phyloP scores from a whole-genome alignment of 1,140 invertebrate species.

The Proctacanthus coquilletti region DNA sequence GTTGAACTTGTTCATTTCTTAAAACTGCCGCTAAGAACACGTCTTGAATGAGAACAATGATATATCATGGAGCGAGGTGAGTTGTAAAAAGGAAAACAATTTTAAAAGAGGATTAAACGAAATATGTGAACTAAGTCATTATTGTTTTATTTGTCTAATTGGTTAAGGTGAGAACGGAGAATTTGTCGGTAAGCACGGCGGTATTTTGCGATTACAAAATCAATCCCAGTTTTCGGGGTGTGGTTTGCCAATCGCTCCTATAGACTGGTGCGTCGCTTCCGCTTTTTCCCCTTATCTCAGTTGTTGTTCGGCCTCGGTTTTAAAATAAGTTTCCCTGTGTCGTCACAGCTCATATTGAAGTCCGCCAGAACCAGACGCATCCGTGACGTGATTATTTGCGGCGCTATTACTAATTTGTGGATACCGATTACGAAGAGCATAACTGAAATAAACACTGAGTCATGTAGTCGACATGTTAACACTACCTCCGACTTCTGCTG shows the following conservation, averaged over 20 bases:
- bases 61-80: too few species aligned
- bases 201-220: background rate
- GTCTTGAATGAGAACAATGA: too few species aligned
- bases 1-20: too few species aligned
- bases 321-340: conserved; percentile 80
- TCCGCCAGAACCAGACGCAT: conserved; percentile 78
- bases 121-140: too few species aligned
- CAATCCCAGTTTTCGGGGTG: background rate
- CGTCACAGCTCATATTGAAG: conserved; percentile 97
- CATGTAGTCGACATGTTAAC: conserved; percentile 1
- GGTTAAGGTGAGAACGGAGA: background rate
- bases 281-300: conserved; percentile 5
- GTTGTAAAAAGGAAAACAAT: too few species aligned
- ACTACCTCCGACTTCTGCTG: too few species aligned
- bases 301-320: conserved; percentile 55
- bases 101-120: too few species aligned
- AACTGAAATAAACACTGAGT: conserved; percentile 45
- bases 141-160: background rate
- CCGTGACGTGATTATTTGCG: conserved; percentile 85
- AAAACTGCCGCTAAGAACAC: too few species aligned
- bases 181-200: background rate
- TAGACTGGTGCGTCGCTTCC: background rate
- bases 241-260: too few species aligned
- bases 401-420: conserved; percentile 88
- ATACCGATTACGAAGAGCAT: conserved; percentile 82